Evolutionary conservation across 2,888 invertebrate species (phyloP).

Genomic region (Nomada flava): DNA sequence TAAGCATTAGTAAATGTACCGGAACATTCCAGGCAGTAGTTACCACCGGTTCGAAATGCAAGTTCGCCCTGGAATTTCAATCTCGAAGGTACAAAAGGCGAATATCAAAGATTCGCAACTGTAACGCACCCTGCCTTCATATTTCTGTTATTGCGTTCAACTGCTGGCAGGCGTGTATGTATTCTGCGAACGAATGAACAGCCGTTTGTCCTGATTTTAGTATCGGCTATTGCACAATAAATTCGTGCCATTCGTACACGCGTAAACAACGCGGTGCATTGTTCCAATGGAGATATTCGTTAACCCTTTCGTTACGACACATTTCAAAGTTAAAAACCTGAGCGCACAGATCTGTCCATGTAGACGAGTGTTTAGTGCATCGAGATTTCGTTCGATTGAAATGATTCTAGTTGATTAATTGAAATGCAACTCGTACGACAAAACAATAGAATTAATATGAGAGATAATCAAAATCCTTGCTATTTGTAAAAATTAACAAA

Average conservation of each 20-base stretch:
- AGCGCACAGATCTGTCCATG: too few relatives aligned
- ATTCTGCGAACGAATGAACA: neutral
- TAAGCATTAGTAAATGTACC: too few relatives aligned
- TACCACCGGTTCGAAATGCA: neutral
- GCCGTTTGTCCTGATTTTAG: neutral
- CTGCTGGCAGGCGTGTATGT: neutral
- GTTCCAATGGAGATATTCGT: neutral
- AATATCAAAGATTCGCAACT: constrained; percentile 26
- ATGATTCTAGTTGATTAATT: too few relatives aligned
- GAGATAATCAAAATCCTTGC: too few relatives aligned
- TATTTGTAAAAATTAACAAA: too few relatives aligned
- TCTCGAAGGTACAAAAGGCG: neutral
- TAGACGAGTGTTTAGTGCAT: too few relatives aligned
- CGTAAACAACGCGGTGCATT: neutral
- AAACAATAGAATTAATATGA: too few relatives aligned
- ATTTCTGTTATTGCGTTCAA: constrained; percentile 4
- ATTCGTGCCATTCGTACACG: neutral
- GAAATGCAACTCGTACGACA: too few relatives aligned
- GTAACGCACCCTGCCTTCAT: neutral
- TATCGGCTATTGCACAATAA: neutral
- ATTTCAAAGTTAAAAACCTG: too few relatives aligned
- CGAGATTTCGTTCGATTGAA: too few relatives aligned
- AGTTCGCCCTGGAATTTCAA: constrained; percentile 15
- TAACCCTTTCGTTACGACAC: neutral
- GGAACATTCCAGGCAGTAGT: too few relatives aligned